These are phyloP conservation scores for Hyperoplus immaculatus DNA, from an alignment of 2,797 vertebrate species.

Conservation along the genomic window DNA sequence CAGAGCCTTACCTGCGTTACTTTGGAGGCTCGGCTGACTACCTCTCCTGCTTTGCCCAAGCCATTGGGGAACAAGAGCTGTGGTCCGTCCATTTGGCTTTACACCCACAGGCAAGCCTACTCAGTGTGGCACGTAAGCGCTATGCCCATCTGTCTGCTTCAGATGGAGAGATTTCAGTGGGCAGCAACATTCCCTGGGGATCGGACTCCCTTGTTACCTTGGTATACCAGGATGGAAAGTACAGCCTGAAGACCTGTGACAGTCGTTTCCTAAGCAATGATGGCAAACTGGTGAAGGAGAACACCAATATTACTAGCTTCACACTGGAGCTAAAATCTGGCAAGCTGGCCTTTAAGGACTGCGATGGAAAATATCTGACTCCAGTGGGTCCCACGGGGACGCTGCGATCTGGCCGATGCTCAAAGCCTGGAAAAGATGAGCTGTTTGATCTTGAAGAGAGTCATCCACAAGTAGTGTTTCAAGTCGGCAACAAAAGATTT, in stretches of 20 bases:
- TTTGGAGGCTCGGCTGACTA: constrained; percentile 94
- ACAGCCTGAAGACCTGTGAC: constrained; percentile 94
- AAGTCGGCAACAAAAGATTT: constrained; percentile 93
- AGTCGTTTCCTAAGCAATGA: constrained; percentile 94
- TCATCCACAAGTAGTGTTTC: constrained; percentile 95
- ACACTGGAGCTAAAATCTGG: constrained; percentile 95
- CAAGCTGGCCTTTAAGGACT: constrained; percentile 96
- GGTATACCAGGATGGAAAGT: constrained; percentile 91
- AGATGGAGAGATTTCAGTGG: constrained; percentile 92
- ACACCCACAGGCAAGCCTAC: constrained; percentile 95
- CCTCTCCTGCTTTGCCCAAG: constrained; percentile 94
- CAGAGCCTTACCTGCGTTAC: constrained; percentile 91
- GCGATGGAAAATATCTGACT: constrained; percentile 93
- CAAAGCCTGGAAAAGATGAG: constrained; percentile 95
- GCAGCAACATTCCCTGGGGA: constrained; percentile 96
- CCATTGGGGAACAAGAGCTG: constrained; percentile 90
- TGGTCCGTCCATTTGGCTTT: constrained; percentile 96
- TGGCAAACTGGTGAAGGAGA: constrained; percentile 91
- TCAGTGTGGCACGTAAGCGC: constrained; percentile 94
- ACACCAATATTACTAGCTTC: constrained; percentile 86
- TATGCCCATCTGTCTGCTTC: constrained; percentile 93
- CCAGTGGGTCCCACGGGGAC: constrained; percentile 93
- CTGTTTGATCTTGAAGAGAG: constrained; percentile 98
- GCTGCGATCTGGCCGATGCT: constrained; percentile 91
- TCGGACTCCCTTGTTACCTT: constrained; percentile 95